Conservation (phyloP, 2,113 vertebrate species). For the Oriolus oriolus region DNA sequence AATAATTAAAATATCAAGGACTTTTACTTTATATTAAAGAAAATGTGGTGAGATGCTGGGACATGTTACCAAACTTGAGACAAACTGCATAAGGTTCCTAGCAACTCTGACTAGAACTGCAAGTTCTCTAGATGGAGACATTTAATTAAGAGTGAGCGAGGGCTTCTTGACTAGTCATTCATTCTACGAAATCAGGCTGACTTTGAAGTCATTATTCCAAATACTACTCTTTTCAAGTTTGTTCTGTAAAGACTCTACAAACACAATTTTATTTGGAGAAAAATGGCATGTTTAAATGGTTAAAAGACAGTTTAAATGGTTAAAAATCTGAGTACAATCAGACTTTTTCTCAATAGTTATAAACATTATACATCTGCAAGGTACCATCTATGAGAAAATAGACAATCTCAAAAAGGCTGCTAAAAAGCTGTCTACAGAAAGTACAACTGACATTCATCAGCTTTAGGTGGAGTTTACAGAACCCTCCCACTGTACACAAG, state of each 20-base stretch:
- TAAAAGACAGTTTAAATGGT: too few relatives aligned
- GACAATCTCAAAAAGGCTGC: background rate
- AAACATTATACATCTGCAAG: background rate
- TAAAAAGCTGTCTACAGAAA: background rate
- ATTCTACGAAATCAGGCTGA: background rate
- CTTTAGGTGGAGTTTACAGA: background rate
- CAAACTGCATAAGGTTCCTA: background rate
- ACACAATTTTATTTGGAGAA: background rate
- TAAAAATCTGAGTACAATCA: background rate
- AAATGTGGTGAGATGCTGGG: background rate
- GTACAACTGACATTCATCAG: background rate
- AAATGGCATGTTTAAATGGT: too few relatives aligned
- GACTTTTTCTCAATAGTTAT: background rate
- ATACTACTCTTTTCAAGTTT: background rate
- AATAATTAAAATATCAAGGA: background rate
- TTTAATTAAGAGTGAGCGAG: slow-evolving; percentile 27
- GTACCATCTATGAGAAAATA: background rate
- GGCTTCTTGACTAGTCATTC: background rate
- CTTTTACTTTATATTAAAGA: background rate
- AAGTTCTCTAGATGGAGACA: background rate
- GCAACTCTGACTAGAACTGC: background rate
- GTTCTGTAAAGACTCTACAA: background rate
- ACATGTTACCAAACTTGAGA: background rate
- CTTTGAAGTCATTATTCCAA: background rate
- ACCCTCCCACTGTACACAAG: background rate